Conservation (phyloP, 2,888 invertebrate genomes). For the Andrena praecox region DNA sequence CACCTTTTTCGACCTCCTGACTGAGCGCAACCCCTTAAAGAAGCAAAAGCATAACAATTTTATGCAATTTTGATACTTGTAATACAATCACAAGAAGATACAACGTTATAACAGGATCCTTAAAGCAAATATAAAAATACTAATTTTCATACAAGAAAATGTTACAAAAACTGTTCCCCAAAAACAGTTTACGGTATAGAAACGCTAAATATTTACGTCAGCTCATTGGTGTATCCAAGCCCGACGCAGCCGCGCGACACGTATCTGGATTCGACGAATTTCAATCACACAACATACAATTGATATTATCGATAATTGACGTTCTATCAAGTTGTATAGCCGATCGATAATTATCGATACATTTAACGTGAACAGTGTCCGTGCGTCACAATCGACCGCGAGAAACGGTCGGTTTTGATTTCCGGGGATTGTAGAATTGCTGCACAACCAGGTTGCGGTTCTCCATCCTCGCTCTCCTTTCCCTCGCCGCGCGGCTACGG, state of each 20-base stretch:
- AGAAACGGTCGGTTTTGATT: constrained; percentile 75
- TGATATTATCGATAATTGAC: constrained; percentile 38
- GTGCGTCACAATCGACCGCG: constrained; percentile 64
- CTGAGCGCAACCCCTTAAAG: too few species aligned
- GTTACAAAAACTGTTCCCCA: too few species aligned
- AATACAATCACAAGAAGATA: too few species aligned
- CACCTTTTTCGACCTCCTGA: too few species aligned
- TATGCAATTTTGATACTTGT: too few species aligned
- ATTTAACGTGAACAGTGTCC: constrained; percentile 40
- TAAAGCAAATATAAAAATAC: too few species aligned
- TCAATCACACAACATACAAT: constrained; percentile 29
- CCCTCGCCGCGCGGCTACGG: constrained; percentile 42
- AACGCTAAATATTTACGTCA: not conserved
- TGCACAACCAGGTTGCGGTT: constrained; percentile 72
- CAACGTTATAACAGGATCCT: too few species aligned
- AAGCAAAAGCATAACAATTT: too few species aligned
- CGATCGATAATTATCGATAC: constrained; percentile 55
- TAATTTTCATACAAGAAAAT: too few species aligned
- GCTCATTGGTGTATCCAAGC: not conserved
- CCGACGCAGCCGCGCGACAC: not conserved
- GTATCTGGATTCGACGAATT: not conserved
- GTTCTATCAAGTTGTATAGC: constrained; percentile 23
- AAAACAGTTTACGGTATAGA: not conserved
- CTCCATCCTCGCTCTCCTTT: constrained; percentile 66
- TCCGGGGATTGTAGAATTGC: constrained; percentile 70